Base-by-base conservation (phyloP, 2,113 vertebrate species). In the Chionis minor region DNA sequence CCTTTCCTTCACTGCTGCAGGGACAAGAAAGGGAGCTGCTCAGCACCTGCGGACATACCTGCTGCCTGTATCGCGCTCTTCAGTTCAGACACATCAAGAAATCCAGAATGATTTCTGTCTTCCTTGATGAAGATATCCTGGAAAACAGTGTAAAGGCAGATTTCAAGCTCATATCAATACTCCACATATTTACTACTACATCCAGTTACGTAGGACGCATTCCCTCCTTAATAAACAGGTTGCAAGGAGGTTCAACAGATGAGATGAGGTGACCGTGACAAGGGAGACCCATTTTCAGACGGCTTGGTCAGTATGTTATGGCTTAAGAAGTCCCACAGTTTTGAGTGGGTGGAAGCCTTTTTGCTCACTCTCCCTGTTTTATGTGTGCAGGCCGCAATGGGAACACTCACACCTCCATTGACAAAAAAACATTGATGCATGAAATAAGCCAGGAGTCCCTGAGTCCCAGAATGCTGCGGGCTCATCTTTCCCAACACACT, bases 51-150 rank as follows among this genome's bases (percentile, higher is more conserved):
- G 16, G 63, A 42, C 6, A 0, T 98, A 98, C 98, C 98, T 97
- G 97, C 81, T 47, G 45, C 33, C 14, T 94, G 56, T 70, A 98
- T 20, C 0, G 96, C 97, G 0, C 40, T 96, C 89, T 80, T 80
- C 86, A 98, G 73, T 42, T 96, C 93, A 7, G 40, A 96, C 35
- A 70, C 49, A 49, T 92, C 92, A 38, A 98, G 95, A 69, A 96
- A 94, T 44, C 98, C 97, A 23, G 97, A 96, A n/a, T 3, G 30
- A 30, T 94, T 97, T 81, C 80, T 90, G 86, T 97, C 97, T 58
- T 92, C 88, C n/a, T 66, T 94, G 79, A 44, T 94, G 95, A 98
- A 98, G 73, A 98, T 74, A 42, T 56, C 87, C 98, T 98, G 79
- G 63, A 96, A 95, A 58, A 88, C 30, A 94, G 44, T 6, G 8